phyloP scores from a whole-genome alignment of 1,140 invertebrate genomes.

The Radopholus similis region DNA sequence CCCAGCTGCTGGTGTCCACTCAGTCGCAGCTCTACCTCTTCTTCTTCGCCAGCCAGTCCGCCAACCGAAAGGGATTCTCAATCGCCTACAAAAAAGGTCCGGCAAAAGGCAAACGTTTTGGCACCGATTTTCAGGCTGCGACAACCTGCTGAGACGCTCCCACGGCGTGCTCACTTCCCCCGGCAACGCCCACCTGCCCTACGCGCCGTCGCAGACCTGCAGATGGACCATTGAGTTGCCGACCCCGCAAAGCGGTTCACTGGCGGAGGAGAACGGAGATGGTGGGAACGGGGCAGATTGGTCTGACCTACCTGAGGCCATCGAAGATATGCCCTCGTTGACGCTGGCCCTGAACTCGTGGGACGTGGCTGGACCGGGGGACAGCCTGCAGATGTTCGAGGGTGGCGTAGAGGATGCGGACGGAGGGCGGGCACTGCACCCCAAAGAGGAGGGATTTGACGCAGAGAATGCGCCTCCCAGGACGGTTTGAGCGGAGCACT shows the following conservation, averaged over 20 bases:
- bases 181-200: conserved; percentile 46
- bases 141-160: conserved; percentile 43
- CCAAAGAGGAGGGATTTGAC: conserved; percentile 79
- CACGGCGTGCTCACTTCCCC: conserved; percentile 49
- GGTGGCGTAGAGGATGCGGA: conserved; percentile 74
- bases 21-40: conserved; percentile 77
- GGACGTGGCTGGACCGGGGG: conserved; percentile 15
- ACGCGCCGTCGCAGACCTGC: conserved; percentile 49
- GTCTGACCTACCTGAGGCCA: background rate
- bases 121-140: conserved; percentile 35
- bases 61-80: conserved; percentile 82
- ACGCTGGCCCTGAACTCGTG: conserved; percentile 12
- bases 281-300: background rate
- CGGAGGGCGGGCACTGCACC: conserved; percentile 78
- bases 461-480: conserved; percentile 75
- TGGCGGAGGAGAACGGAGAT: background rate
- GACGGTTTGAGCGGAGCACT: conserved; percentile 61
- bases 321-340: background rate
- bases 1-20: conserved; percentile 80
- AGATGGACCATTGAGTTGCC: conserved; percentile 53
- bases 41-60: conserved; percentile 66
- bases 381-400: conserved; percentile 71
- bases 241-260: too few relatives aligned
- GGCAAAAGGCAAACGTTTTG: background rate
- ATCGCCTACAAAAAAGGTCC: conserved; percentile 78